phyloP scores from a whole-genome alignment of 2,797 vertebrate genomes.

The Pterois miles region DNA sequence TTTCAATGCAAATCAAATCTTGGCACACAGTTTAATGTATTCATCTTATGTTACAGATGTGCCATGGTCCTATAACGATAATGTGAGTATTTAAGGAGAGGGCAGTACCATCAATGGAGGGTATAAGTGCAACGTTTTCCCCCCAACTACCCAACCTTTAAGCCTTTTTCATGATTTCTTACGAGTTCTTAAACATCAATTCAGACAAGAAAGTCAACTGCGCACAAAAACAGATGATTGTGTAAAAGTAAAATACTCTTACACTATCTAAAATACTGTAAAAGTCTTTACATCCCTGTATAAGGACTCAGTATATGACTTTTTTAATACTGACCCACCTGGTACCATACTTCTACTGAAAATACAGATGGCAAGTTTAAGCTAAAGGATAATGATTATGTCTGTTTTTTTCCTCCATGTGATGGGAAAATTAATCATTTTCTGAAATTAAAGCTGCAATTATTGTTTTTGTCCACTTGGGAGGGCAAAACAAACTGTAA shows the following conservation, averaged over 20 bases:
- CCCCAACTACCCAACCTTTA: neutral
- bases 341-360: neutral
- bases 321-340: neutral
- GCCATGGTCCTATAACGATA: neutral
- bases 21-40: neutral
- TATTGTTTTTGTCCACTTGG: neutral
- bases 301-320: neutral
- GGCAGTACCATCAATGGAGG: neutral
- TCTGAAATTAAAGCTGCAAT: neutral
- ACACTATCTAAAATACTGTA: too few species aligned
- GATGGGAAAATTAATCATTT: neutral
- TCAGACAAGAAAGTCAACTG: neutral
- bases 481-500: neutral
- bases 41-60: neutral
- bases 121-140: neutral
- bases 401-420: neutral
- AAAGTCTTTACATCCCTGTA: neutral
- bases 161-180: neutral
- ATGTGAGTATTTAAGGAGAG: neutral
- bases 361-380: neutral
- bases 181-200: neutral
- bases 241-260: neutral
- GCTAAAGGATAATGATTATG: neutral
- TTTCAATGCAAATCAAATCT: slow-evolving; percentile 5
- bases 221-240: neutral